Conservation (phyloP, 2,888 invertebrate genomes). For the Caenorhabditis zanzibari region DNA sequence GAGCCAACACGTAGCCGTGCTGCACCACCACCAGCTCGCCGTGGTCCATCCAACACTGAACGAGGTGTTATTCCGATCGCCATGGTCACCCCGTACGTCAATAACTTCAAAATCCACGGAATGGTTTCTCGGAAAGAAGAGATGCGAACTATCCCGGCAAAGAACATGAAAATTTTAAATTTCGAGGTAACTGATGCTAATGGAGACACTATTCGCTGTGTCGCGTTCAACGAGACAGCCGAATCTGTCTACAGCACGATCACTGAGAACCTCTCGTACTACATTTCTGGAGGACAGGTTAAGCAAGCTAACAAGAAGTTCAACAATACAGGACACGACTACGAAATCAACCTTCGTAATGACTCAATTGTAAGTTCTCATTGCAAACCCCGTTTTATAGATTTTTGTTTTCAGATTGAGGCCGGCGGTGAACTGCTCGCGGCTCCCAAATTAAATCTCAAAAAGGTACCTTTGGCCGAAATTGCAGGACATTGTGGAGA, state of each 20-base stretch:
- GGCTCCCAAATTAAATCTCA: constrained; percentile 48
- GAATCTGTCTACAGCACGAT: constrained; percentile 68
- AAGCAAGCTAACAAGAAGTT: constrained; percentile 96
- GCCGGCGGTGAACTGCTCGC: constrained; percentile 46
- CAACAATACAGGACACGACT: constrained; percentile 92
- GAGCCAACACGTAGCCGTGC: constrained; percentile 30
- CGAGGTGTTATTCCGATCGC: constrained; percentile 65
- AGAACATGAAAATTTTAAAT: constrained; percentile 74
- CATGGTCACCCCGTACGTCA: constrained; percentile 69
- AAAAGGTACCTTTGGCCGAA: constrained; percentile 29
- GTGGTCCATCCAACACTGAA: constrained; percentile 27
- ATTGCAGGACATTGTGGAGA: constrained; percentile 43
- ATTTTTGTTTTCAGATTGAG: constrained; percentile 37
- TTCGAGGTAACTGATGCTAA: constrained; percentile 77
- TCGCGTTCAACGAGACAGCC: constrained; percentile 78
- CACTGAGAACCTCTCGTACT: constrained; percentile 87
- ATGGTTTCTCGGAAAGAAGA: constrained; percentile 73
- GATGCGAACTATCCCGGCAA: constrained; percentile 66
- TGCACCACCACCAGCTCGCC: constrained; percentile 58
- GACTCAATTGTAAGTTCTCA: constrained; percentile 86
- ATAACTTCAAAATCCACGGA: constrained; percentile 74
- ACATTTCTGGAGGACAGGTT: constrained; percentile 90
- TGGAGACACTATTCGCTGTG: constrained; percentile 71
- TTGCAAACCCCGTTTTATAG: not conserved
- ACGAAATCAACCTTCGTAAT: constrained; percentile 92